Conservation (phyloP, 1,140 invertebrate genomes). For the Myzus persicae region DNA sequence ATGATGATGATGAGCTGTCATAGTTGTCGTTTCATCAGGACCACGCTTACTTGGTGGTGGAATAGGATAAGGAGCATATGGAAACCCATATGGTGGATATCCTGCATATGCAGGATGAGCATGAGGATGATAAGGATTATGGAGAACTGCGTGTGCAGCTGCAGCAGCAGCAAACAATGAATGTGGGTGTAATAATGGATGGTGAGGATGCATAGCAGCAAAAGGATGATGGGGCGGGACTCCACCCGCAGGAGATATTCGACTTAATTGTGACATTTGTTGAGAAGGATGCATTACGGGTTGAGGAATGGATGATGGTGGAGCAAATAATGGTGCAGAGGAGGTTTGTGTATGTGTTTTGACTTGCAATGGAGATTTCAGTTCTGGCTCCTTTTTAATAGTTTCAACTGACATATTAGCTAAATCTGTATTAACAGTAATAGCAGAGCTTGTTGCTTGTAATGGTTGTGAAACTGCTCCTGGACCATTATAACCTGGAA, state of each 20-base stretch:
- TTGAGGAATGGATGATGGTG: conserved; percentile 73
- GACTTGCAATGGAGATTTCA: conserved; percentile 41
- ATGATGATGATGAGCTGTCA: conserved; percentile 72
- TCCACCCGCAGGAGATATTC: conserved; percentile 67
- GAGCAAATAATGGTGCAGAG: conserved; percentile 61
- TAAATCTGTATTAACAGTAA: conserved; percentile 58
- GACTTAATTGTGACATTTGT: conserved; percentile 69
- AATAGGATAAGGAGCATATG: conserved; percentile 75
- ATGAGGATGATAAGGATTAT: conserved; percentile 66
- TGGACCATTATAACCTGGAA: conserved; percentile 72
- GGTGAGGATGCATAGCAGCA: conserved; percentile 72
- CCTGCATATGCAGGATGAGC: conserved; percentile 75
- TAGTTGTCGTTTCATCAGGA: conserved; percentile 72
- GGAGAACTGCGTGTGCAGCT: conserved; percentile 68
- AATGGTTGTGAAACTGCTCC: conserved; percentile 63
- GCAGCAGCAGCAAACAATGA: conserved; percentile 71
- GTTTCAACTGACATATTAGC: conserved; percentile 69
- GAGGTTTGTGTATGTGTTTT: conserved; percentile 52
- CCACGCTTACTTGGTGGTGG: conserved; percentile 71
- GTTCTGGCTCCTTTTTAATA: conserved; percentile 79
- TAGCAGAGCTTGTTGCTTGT: conserved; percentile 60
- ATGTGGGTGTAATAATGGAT: conserved; percentile 75
- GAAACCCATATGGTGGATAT: conserved; percentile 74
- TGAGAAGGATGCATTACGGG: conserved; percentile 75
- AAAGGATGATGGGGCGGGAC: conserved; percentile 73